phyloP scores from a whole-genome alignment of 2,888 invertebrate species.

The Drosophila trichaetosa region DNA sequence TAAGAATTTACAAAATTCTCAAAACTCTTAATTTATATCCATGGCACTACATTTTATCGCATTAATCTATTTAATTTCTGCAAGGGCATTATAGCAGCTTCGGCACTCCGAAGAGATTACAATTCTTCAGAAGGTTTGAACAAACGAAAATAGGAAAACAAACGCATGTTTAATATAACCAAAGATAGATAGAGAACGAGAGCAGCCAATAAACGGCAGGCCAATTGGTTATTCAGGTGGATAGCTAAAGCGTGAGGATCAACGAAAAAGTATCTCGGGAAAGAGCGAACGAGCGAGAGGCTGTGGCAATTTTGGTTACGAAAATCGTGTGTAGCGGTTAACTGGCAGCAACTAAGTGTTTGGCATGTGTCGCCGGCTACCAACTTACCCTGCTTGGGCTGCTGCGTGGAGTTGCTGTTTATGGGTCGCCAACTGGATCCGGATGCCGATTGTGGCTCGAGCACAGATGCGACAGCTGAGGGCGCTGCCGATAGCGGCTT shows the following conservation, averaged over 20 bases:
- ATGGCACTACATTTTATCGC: background rate
- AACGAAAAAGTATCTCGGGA: conserved; percentile 43
- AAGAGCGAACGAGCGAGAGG: conserved; percentile 51
- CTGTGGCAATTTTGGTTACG: conserved; percentile 67
- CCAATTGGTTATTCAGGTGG: conserved; percentile 54
- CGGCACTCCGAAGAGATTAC: conserved; percentile 33
- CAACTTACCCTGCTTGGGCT: conserved; percentile 44
- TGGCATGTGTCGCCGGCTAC: background rate
- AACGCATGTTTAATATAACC: conserved; percentile 32
- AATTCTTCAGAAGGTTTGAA: conserved; percentile 15
- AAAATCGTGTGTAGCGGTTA: conserved; percentile 76
- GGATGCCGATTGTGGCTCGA: conserved; percentile 24
- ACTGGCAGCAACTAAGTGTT: conserved; percentile 56
- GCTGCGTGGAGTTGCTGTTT: conserved; percentile 23
- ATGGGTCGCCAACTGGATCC: conserved; percentile 33
- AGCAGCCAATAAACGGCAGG: conserved; percentile 73
- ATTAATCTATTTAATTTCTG: conserved; percentile 19
- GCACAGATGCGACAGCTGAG: background rate
- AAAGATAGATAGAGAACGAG: conserved; percentile 35
- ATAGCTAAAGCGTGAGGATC: conserved; percentile 59
- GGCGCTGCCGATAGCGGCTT: conserved; percentile 85
- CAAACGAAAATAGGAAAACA: conserved; percentile 12
- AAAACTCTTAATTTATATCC: background rate
- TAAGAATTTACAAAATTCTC: background rate
- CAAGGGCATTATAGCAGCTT: conserved; percentile 38